These are phyloP conservation scores for Drosophila watanabei DNA, from an alignment of 1,140 invertebrate species.

Conservation along the genomic window DNA sequence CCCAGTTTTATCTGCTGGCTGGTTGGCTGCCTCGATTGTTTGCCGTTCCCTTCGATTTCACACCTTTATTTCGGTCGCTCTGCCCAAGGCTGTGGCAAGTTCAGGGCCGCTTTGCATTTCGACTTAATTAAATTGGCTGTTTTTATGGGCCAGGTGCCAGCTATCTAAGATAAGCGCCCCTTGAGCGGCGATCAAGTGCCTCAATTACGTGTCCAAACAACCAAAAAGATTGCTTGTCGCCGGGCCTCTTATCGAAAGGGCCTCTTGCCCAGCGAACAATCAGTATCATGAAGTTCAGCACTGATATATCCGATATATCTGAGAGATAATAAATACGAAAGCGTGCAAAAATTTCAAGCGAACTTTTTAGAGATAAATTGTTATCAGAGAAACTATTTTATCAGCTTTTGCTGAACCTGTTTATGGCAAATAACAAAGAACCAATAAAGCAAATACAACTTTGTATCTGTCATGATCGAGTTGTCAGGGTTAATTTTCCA, in stretches of 20 bases:
- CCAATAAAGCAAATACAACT: constrained; percentile 13
- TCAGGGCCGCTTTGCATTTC: constrained; percentile 46
- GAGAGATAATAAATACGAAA: constrained; percentile 4
- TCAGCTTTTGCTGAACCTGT: constrained; percentile 1
- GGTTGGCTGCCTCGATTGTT: constrained; percentile 9
- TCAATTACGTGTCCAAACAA: constrained; percentile 62
- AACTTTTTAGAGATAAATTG: background rate
- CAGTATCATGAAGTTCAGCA: constrained; percentile 11
- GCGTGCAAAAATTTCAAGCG: constrained; percentile 5
- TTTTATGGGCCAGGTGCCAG: constrained; percentile 31
- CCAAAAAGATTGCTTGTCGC: constrained; percentile 58
- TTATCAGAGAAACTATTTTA: constrained; percentile 1
- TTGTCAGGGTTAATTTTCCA: constrained; percentile 2
- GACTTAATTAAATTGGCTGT: constrained; percentile 37
- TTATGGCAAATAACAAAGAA: background rate
- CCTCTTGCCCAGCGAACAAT: constrained; percentile 9
- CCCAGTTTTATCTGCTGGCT: constrained; percentile 54
- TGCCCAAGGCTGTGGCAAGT: constrained; percentile 46
- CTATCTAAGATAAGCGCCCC: constrained; percentile 32
- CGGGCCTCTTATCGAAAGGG: constrained; percentile 46
- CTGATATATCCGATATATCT: constrained; percentile 12
- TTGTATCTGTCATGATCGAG: constrained; percentile 14
- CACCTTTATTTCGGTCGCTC: constrained; percentile 39
- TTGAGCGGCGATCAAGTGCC: constrained; percentile 35
- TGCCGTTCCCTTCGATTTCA: constrained; percentile 39